phyloP scores from a whole-genome alignment of 2,888 invertebrate species.

The Tinea semifulvella region DNA sequence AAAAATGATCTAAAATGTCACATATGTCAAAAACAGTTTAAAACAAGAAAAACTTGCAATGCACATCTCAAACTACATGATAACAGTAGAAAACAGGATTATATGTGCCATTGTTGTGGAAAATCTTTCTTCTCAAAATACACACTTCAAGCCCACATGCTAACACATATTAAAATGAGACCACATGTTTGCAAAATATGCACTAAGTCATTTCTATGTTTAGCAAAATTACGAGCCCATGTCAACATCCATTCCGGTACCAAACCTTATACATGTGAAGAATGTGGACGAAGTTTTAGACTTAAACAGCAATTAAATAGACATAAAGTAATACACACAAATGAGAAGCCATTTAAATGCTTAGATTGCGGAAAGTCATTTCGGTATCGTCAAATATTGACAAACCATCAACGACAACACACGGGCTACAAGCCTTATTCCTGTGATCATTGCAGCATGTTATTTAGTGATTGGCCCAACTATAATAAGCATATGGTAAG shows the following conservation, averaged over 20 bases:
- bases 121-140: constrained; percentile 57
- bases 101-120: constrained; percentile 53
- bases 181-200: constrained; percentile 53
- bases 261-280: constrained; percentile 52
- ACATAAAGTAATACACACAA: constrained; percentile 80
- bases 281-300: constrained; percentile 57
- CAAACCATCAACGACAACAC: constrained; percentile 28
- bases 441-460: constrained; percentile 19
- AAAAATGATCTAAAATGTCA: constrained; percentile 47
- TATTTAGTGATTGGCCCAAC: constrained; percentile 22
- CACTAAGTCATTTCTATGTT: constrained; percentile 48
- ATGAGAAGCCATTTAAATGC: constrained; percentile 80
- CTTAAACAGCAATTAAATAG: constrained; percentile 77
- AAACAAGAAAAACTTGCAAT: constrained; percentile 31
- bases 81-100: constrained; percentile 31
- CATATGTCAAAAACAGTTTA: constrained; percentile 48
- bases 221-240: constrained; percentile 50
- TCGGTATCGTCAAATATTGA: constrained; percentile 76
- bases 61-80: constrained; percentile 70
- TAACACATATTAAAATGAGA: constrained; percentile 47
- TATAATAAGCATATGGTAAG: constrained; percentile 24
- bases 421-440: constrained; percentile 21
- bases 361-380: constrained; percentile 79
- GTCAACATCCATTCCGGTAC: constrained; percentile 55
- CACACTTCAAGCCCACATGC: constrained; percentile 49